Percentiles rank a stretch among this genome's conserved stretches.
These are phyloP conservation scores for Ditylenchus weischeri DNA, from an alignment of 2,888 invertebrate genomes.

Conservation along the genomic window DNA sequence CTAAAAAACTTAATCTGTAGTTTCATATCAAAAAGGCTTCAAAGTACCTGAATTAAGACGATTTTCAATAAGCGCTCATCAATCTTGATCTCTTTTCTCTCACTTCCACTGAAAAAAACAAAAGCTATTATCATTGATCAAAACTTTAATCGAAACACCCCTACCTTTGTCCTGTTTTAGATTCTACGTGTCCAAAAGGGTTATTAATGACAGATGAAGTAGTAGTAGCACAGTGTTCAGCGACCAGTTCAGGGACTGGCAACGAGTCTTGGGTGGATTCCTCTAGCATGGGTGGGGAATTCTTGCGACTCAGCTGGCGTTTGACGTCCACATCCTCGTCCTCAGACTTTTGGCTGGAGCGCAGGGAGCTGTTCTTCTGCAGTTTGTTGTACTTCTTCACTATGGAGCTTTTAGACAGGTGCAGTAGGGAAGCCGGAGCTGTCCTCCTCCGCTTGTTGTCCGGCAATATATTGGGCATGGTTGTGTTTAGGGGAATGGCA, in stretches of 20 bases:
- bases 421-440: too few species aligned
- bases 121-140: background rate
- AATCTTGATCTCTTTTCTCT: slow-evolving; percentile 19
- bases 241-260: background rate
- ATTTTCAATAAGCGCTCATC: slow-evolving; percentile 27
- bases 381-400: slow-evolving; percentile 12
- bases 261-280: background rate
- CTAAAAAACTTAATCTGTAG: too few species aligned
- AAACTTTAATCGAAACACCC: background rate
- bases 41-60: slow-evolving; percentile 25
- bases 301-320: background rate
- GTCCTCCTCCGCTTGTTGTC: too few species aligned
- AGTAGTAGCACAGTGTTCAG: too few species aligned
- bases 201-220: too few species aligned
- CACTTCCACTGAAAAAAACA: background rate
- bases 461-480: too few species aligned
- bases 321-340: background rate
- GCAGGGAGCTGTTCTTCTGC: background rate
- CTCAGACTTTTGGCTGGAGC: background rate
- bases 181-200: too few species aligned
- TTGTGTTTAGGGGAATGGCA: too few species aligned
- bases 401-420: background rate
- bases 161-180: too few species aligned
- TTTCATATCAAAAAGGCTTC: background rate
- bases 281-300: background rate